Evolutionary conservation across 2,888 invertebrate species (phyloP), one percentile per base, ranked within the genome.

Genomic region (Thereva unica): DNA sequence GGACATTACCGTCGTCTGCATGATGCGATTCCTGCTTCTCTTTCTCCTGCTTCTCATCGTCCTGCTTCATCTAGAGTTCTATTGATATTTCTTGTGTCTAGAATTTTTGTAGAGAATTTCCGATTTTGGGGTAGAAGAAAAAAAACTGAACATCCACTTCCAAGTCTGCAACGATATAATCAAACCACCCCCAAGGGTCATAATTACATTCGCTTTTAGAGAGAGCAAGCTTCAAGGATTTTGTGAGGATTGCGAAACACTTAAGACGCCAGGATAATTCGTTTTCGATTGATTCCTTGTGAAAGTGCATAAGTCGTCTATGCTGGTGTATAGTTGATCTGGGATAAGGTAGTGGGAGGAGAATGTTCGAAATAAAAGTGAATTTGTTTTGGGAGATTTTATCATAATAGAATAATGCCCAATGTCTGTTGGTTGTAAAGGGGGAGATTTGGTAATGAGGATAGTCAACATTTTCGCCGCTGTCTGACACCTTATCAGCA

Each of bases 261-360:
- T 38, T n/a, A 50, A 42, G 4, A 10, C 12, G n/a, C 41, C 47
- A 23, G 23, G 41, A 10, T 61, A 61, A 61, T 61, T 61, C 61
- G 23, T 50, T 61, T 61, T 47, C 50, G 61, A 61, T 50, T 61
- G 61, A 50, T 61, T 61, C 40, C 50, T 59, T 59, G 37, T 38
- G 49, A 47, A 38, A 47, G n/a, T 54, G 5, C 10, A 49, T 10
- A 23, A 23, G 23, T 23, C 23, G 23, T 23, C 23, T 23, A 2
- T 23, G 23, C 23, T 23, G 23, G 23, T 23, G 23, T 23, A 23
- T 23, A 23, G 23, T 23, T 23, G 23, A 23, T 23, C 23, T 23
- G 23, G 1, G 23, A 23, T 23, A 23, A 23, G 23, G 23, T 2
- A 23, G 23, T 23, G 23, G 2, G 23, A 23, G 23, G 23, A 23